These are phyloP conservation scores for Peucedramus taeniatus DNA, from an alignment of 2,113 vertebrate species.

Conservation along the genomic window DNA sequence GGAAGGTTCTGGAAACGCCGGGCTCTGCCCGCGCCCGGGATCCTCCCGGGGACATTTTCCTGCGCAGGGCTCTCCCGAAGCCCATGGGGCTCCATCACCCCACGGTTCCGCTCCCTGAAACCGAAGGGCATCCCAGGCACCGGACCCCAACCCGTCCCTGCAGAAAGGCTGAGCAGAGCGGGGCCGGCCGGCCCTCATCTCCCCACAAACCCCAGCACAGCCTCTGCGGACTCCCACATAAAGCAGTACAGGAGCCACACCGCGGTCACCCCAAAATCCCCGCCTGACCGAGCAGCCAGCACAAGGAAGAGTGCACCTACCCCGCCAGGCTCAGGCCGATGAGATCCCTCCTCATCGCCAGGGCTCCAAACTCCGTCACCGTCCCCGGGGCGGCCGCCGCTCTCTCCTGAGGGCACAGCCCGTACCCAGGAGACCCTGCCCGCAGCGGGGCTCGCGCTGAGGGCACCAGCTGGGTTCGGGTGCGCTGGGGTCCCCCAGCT, in stretches of 20 bases:
- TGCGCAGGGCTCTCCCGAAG: not conserved
- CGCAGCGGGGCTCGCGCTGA: not conserved
- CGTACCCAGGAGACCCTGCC: not conserved
- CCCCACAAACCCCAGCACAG: rapidly evolving
- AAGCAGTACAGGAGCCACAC: rapidly evolving
- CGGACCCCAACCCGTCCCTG: not conserved
- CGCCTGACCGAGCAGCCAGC: rapidly evolving
- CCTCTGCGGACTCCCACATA: rapidly evolving
- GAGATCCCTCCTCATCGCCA: rapidly evolving
- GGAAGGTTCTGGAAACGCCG: not conserved
- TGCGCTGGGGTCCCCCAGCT: not conserved
- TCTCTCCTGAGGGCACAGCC: not conserved
- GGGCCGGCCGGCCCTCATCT: rapidly evolving
- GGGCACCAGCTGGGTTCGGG: rapidly evolving
- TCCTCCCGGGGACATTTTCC: not conserved
- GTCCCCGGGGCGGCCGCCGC: rapidly evolving
- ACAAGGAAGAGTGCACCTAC: rapidly evolving
- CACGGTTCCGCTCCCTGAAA: not conserved
- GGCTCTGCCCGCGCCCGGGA: not conserved
- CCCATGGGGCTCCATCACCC: not conserved
- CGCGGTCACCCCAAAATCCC: not conserved
- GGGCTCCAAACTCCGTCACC: rapidly evolving
- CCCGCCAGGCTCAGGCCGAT: rapidly evolving
- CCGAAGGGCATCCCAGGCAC: not conserved
- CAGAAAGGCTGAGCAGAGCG: not conserved